Base-by-base conservation (phyloP, 2,888 invertebrate genomes). In the Polietes domitor region DNA sequence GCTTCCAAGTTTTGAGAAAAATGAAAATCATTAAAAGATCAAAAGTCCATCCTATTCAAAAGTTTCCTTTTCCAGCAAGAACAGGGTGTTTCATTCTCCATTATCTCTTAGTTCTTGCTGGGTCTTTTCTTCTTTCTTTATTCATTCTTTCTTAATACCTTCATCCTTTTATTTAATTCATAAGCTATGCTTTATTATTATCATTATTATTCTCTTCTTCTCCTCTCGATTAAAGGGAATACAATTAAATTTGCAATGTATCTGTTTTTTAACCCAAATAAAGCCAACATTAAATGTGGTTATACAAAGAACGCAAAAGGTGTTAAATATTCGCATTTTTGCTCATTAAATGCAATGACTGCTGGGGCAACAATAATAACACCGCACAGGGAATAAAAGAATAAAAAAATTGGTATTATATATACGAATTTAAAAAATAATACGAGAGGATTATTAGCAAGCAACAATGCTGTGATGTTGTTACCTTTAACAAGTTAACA, bases 321-420 rank as follows among this genome's bases (percentile, higher is more conserved):
- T 76, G 58, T 73, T 79, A 37, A 79, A 76, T 68, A 58, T 26
- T 58, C 58, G 24, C 12, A 4, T 58, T 58, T 28, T 50, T 76
- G 75, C 41, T 82, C 76, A 68, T 82, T 82, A 82, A 73, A 61
- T 53, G n/a, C 61, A 61, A 77, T 80, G 80, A 77, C 41, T 80
- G 80, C 72, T 76, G 65, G 28, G 26, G 26, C 58, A 58, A 26
- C 21, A 53, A 53, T 21, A 47, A 50, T 21, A 19, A 19, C 41
- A 37, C n/a, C n/a, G n/a, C n/a, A n/a, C n/a, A n/a, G n/a, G n/a
- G 24, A 50, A 37, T 58, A 77, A 12, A 53, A 12, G 70, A 76
- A 70, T n/a, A 3, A 15, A 3, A n/a, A 47, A 47, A 47, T 1
- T n/a, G n/a, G 9, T 9, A 32, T 32, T 12, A 12, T 41, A 41